These are phyloP conservation scores for Pseudanteris insignis DNA, from an alignment of 2,888 invertebrate genomes.

Conservation along the genomic window DNA sequence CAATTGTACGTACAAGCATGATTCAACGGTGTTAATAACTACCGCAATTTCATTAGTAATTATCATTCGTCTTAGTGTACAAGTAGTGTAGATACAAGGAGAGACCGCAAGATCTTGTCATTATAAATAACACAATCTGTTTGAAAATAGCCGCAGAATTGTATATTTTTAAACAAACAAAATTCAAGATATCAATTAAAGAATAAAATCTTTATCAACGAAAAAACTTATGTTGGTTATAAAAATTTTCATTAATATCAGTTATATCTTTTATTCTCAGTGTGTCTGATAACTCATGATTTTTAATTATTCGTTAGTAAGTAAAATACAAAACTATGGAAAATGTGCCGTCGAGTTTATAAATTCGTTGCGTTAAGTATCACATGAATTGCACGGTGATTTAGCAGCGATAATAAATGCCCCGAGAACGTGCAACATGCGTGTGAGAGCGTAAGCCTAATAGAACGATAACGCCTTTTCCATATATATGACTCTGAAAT, in stretches of 20 bases:
- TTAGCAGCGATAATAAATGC: conserved; percentile 13
- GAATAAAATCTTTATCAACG: too few species aligned
- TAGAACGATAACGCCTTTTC: conserved; percentile 14
- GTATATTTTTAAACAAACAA: too few species aligned
- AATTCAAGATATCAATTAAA: too few species aligned
- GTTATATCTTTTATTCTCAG: too few species aligned
- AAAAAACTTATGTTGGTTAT: too few species aligned
- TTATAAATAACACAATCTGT: too few species aligned
- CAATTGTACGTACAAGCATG: conserved; percentile 2
- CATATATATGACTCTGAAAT: conserved; percentile 3
- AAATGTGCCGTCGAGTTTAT: conserved; percentile 11
- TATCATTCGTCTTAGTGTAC: conserved; percentile 8
- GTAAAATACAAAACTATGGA: conserved; percentile 6
- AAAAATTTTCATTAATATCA: too few species aligned
- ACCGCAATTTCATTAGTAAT: conserved; percentile 12
- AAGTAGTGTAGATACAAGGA: too few species aligned
- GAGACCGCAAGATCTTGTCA: too few species aligned
- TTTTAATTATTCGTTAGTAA: conserved; percentile 14
- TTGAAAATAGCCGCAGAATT: too few species aligned
- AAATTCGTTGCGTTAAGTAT: conserved; percentile 15
- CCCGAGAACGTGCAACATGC: background rate
- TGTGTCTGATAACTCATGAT: background rate
- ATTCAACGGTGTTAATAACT: conserved; percentile 19
- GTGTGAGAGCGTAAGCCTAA: conserved; percentile 10
- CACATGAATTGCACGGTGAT: conserved; percentile 7